phyloP scores from a whole-genome alignment of 2,888 invertebrate species.

The Lordiphosa andalusiaca region DNA sequence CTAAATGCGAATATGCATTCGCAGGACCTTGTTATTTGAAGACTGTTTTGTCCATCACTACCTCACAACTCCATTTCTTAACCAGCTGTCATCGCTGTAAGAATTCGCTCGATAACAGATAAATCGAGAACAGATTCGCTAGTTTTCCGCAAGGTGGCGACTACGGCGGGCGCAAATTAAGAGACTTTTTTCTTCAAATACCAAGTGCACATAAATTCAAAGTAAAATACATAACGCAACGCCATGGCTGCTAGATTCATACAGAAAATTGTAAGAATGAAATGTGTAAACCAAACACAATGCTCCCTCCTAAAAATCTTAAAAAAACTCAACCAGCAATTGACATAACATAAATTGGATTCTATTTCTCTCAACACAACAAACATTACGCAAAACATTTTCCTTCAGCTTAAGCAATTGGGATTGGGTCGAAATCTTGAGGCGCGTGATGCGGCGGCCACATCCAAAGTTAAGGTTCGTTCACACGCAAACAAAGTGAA shows the following conservation, averaged over 20 bases:
- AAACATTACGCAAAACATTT: slow-evolving; percentile 66
- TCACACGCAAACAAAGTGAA: slow-evolving; percentile 3
- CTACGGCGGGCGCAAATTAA: slow-evolving; percentile 64
- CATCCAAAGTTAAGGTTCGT: slow-evolving; percentile 61
- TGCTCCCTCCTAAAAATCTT: neutral
- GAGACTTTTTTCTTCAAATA: slow-evolving; percentile 60
- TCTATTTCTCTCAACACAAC: slow-evolving; percentile 26
- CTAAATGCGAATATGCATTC: too few relatives aligned
- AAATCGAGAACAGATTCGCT: slow-evolving; percentile 30
- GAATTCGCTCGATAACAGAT: neutral
- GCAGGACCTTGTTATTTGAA: too few relatives aligned
- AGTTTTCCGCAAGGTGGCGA: slow-evolving; percentile 72
- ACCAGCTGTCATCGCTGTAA: too few relatives aligned
- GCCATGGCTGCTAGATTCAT: slow-evolving; percentile 80
- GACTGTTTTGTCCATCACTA: too few relatives aligned
- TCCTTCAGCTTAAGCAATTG: slow-evolving; percentile 58
- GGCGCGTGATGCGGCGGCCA: slow-evolving; percentile 48
- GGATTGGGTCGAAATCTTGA: slow-evolving; percentile 53
- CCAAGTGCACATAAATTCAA: slow-evolving; percentile 57
- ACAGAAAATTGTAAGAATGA: slow-evolving; percentile 79
- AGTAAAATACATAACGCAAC: slow-evolving; percentile 30
- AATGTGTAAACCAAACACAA: slow-evolving; percentile 17
- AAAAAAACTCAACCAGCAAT: slow-evolving; percentile 1
- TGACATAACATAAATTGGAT: too few relatives aligned
- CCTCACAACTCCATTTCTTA: too few relatives aligned